Conservation (phyloP, 2,888 invertebrate species). For the Callinectes sapidus region DNA sequence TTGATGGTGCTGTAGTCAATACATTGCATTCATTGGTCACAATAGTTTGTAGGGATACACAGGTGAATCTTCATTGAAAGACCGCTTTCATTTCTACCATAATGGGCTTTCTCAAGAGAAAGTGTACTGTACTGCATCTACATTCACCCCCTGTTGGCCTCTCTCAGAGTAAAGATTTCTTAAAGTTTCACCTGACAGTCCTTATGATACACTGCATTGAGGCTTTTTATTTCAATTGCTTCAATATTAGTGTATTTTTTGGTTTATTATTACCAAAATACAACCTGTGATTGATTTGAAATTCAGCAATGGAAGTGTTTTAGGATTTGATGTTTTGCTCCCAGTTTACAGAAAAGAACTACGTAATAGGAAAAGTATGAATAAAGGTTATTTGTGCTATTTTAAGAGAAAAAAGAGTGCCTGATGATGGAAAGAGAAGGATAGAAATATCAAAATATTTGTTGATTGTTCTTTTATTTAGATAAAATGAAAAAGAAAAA, state of each 20-base stretch:
- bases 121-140: neutral
- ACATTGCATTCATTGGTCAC: neutral
- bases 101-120: neutral
- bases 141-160: neutral
- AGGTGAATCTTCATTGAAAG: neutral
- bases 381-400: neutral
- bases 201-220: neutral
- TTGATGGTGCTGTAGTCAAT: conserved; percentile 21
- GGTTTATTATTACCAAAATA: neutral
- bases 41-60: neutral
- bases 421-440: neutral
- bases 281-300: neutral
- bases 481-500: neutral
- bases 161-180: neutral
- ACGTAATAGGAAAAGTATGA: neutral
- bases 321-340: neutral
- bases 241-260: neutral
- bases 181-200: neutral
- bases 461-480: neutral
- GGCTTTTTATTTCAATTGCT: neutral
- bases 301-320: neutral
- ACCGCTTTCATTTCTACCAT: neutral
- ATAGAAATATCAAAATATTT: neutral
- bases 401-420: neutral
- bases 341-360: neutral